A percentile compares a stretch with the other conserved stretches of the same genome.
phyloP scores from a whole-genome alignment of 2,797 vertebrate species.

The Telmatherina bonti region DNA sequence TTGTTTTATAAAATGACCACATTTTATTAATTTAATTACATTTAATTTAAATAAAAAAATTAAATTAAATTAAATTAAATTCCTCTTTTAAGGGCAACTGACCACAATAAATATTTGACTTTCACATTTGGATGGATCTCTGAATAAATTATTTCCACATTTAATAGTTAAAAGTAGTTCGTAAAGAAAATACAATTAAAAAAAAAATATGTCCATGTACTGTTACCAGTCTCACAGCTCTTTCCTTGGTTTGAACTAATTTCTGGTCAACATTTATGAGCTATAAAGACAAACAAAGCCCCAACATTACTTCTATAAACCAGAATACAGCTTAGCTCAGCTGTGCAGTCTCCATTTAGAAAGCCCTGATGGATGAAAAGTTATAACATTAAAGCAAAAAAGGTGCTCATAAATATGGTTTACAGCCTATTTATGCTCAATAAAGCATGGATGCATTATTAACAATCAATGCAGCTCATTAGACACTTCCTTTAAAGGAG shows the following conservation, averaged over 20 bases:
- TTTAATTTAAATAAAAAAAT: no score
- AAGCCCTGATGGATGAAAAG: background rate
- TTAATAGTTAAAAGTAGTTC: background rate
- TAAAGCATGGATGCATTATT: background rate
- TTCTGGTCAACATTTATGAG: background rate
- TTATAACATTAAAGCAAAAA: background rate
- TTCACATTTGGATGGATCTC: no score
- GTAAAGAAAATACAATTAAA: background rate
- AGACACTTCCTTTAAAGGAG: background rate
- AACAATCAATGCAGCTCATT: background rate
- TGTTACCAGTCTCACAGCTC: background rate
- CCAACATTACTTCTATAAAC: no score
- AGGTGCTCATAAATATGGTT: background rate
- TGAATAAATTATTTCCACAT: no score
- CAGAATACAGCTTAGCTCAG: background rate
- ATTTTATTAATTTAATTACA: no score
- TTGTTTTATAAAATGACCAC: no score
- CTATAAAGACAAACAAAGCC: background rate
- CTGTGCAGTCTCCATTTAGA: background rate
- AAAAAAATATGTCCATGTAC: background rate
- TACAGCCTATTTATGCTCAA: background rate
- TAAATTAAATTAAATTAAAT: no score
- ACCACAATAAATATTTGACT: no score
- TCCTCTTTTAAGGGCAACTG: no score
- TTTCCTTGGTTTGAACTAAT: background rate